phyloP scores from a whole-genome alignment of 2,888 invertebrate species.

The Ectemnius lituratus region DNA sequence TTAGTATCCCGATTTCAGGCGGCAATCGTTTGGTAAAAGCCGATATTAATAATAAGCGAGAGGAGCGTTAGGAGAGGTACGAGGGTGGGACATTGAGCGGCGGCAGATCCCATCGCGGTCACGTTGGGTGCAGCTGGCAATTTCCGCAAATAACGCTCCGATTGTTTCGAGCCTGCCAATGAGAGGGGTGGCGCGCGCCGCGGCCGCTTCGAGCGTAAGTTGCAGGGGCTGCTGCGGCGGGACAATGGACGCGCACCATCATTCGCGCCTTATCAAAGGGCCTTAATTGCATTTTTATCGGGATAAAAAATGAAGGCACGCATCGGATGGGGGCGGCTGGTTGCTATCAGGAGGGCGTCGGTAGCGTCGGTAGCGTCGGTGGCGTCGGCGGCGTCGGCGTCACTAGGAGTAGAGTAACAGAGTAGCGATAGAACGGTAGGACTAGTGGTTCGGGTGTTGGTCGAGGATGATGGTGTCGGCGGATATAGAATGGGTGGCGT shows the following conservation, averaged over 20 bases:
- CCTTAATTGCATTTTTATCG: conserved; percentile 75
- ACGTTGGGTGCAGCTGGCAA: conserved; percentile 23
- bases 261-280: conserved; percentile 68
- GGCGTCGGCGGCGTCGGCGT: conserved; percentile 18
- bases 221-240: conserved; percentile 32
- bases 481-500: conserved; percentile 52
- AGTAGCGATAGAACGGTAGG: no score
- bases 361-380: conserved; percentile 29
- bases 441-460: conserved; percentile 42
- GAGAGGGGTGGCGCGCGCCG: conserved; percentile 13
- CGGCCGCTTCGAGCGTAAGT: conserved; percentile 30
- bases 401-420: no score
- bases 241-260: conserved; percentile 50
- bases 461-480: conserved; percentile 57
- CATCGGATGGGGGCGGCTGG: conserved; percentile 54
- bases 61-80: no score
- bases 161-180: conserved; percentile 47
- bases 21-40: no score
- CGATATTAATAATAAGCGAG: no score
- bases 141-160: conserved; percentile 46
- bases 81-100: background rate
- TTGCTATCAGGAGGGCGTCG: conserved; percentile 54
- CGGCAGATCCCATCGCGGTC: conserved; percentile 22
- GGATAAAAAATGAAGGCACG: conserved; percentile 70
- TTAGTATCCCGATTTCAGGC: no score